Evolutionary conservation across 30 jellyfish, hydroid and myxozoan species (phyloP), one percentile per base, ranked within the genome.

Genomic region (Aurelia aurita): DNA sequence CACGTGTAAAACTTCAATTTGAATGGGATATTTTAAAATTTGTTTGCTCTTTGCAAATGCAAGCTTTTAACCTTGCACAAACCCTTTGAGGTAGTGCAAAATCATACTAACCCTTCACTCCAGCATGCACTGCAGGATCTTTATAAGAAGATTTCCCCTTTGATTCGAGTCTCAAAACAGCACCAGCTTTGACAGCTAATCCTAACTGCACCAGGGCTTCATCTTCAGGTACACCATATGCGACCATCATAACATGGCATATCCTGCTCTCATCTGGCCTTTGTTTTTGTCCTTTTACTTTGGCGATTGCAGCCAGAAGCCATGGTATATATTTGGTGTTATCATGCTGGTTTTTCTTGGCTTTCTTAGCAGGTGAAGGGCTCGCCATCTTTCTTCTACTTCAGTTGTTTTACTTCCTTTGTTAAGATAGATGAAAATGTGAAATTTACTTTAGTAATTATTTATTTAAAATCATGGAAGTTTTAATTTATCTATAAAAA

Each of bases 241-340:
- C 89, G 27, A 82, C 90, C 18, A 82, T 32, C 88, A 94, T 73
- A 5, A 94, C 99, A 75, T 74, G 91, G 58, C 95, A 76, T 27
- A 94, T 84, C 64, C 99, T 77, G 35, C 86, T 85, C 72, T 94
- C 99, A 88, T 94, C 94, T 0, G 99, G 99, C 49, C 96, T 83
- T 62, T 94, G 99, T 65, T 94, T 94, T 66, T 94, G 99, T 15
- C 97, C 97, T 53, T 94, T 94, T 3, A 94, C 99, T 70, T 94
- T 94, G 23, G 99, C 99, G 69, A 94, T 88, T 0, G 99, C 85
- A 34, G 99, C 97, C 71, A 94, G 84, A 23, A 94, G 87, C 99
- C 99, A 94, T 13, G 99, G 73, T 3, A 88, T 61, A 51, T 82
- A 75, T 61, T 89, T 88, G 67, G 31, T 60, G 70, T 26, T 68